Evolutionary conservation across 2,888 invertebrate genomes (phyloP), one percentile per base, ranked within the genome.

Genomic region (Pheosia gnoma): DNA sequence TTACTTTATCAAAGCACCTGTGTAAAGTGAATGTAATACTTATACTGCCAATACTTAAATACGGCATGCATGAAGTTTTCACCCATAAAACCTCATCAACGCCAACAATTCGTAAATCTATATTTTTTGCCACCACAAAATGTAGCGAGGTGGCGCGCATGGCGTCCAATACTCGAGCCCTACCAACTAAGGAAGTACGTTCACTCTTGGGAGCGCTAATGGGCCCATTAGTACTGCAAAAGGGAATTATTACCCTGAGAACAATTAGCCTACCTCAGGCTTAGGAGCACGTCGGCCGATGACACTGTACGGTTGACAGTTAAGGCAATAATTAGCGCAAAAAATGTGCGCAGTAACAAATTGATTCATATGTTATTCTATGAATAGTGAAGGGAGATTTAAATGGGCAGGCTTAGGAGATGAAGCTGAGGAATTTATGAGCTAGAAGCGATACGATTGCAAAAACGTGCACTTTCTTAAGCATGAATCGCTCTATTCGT

Each of bases 231-330:
- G 75, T 57, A 71, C 83, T 82, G 61, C 70, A 82, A 80, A 86
- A 83, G 88, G 88, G 81, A 82, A 87, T 87, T 86, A 85, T 81
- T 78, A 79, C 79, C 74, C 78, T 70, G 68, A 68, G 77, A 84
- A 88, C 88, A 88, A 88, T 88, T 88, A 88, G 83, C 77, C 43
- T 38, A 43, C 13, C 52, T 38, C 37, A 52, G 53, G 13, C 55
- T 39, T n/a, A 38, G 38, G 3, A n/a, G 36, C 39, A 55, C 55
- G 55, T n/a, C 39, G 55, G 39, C 39, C 55, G 39, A 13, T 55
- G 55, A 55, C 55, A 55, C 39, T 11, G 39, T 5, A 5, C 11
- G 39, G 5, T 55, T 25, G 41, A 4, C 62, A 11, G 43, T 62
- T 62, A 62, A 59, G 62, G 59, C 52, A 52, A 54, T 57, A 38